phyloP scores from a whole-genome alignment of 1,140 invertebrate species.

The Melipona quadrifasciata region DNA sequence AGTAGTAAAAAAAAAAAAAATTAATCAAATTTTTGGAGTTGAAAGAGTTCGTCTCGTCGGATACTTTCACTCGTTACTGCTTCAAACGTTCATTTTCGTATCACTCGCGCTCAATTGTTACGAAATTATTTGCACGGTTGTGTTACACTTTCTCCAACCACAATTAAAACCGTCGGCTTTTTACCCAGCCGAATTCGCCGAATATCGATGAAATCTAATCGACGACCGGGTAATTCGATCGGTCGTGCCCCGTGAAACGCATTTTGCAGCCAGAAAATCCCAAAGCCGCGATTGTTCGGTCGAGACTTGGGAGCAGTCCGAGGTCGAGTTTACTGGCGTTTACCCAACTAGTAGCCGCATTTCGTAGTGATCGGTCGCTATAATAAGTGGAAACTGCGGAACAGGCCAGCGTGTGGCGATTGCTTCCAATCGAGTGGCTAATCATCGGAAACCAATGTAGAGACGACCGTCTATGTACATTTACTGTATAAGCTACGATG shows the following conservation, averaged over 20 bases:
- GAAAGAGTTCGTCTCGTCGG: no score
- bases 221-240: neutral
- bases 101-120: neutral
- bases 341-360: conserved; percentile 15
- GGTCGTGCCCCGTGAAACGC: neutral
- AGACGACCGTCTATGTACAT: neutral
- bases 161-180: neutral
- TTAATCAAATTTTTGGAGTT: no score
- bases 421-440: conserved; percentile 74
- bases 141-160: neutral
- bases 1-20: no score
- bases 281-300: conserved; percentile 32
- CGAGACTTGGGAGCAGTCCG: neutral
- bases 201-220: neutral
- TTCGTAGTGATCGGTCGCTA: conserved; percentile 36
- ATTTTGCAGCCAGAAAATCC: conserved; percentile 20
- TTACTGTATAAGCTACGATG: neutral
- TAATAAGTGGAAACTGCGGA: conserved; percentile 54
- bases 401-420: conserved; percentile 61
- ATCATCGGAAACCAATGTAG: conserved; percentile 77
- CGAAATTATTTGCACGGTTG: neutral
- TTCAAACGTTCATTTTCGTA: neutral
- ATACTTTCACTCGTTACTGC: neutral
- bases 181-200: no score
- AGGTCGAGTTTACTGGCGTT: conserved; percentile 30